phyloP scores from a whole-genome alignment of 2,888 invertebrate species.

The Abrostola tripartita region DNA sequence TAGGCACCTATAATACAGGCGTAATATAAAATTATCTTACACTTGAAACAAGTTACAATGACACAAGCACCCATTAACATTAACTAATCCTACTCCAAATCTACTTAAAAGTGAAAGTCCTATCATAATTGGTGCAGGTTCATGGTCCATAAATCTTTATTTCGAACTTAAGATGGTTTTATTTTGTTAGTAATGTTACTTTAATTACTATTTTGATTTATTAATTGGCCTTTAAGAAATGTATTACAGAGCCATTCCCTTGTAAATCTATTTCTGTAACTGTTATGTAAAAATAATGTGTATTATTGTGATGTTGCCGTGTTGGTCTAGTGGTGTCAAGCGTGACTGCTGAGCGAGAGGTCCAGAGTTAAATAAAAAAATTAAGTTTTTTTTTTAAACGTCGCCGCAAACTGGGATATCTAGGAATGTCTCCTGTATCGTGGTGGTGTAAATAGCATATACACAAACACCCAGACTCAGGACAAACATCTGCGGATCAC shows the following conservation, averaged over 20 bases:
- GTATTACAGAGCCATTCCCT: neutral
- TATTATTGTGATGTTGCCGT: too few relatives aligned
- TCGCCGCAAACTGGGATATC: too few relatives aligned
- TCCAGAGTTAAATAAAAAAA: too few relatives aligned
- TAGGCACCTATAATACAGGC: neutral
- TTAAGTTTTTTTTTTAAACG: too few relatives aligned
- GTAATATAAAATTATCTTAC: neutral
- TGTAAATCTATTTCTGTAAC: constrained; percentile 6
- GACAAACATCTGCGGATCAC: too few relatives aligned
- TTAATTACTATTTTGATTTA: constrained; percentile 15
- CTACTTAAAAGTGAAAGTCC: constrained; percentile 35
- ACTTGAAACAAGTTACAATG: constrained; percentile 24
- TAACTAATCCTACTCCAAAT: constrained; percentile 3
- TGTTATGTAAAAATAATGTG: neutral
- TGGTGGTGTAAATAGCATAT: too few relatives aligned
- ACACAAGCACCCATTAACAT: constrained; percentile 31
- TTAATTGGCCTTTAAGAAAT: constrained; percentile 20
- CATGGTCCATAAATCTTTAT: constrained; percentile 22
- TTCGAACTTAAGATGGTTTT: constrained; percentile 28
- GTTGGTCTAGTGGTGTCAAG: too few relatives aligned
- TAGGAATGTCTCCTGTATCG: too few relatives aligned
- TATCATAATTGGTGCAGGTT: constrained; percentile 19
- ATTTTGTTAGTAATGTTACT: constrained; percentile 23
- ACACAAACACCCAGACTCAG: too few relatives aligned
- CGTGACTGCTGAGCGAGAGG: too few relatives aligned